Base-by-base conservation (phyloP, 2,113 vertebrate genomes). In the Alexandromys fortis region DNA sequence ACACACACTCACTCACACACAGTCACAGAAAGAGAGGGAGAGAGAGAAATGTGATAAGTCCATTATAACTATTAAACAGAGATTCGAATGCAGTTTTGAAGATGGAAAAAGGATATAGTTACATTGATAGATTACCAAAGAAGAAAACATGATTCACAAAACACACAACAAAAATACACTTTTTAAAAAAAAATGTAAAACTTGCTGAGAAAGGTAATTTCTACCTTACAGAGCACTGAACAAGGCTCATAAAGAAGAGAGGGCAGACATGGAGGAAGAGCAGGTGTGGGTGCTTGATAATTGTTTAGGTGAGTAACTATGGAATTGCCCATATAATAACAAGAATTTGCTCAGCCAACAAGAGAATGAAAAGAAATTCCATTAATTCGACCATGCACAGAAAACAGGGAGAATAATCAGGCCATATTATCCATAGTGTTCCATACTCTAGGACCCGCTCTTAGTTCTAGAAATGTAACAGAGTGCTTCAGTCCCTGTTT, bases 11-110 rank as follows among this genome's bases (percentile, higher is more conserved):
- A 42, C 42, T 42, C 52, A 82, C 5, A 38, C 52, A 81, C 33
- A 81, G 73, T 49, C 47, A 55, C 49, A 35, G 17, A 33, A 30
- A 35, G 28, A 83, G 21, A 63, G 55, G 63, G 24, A 63, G 0
- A 47, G 42, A 68, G 8, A 61, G 2, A 49, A n/a, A 73, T 45
- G 5, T 55, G 55, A 65, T 26, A 87, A 93, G 83, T 92, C 28
- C 26, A 73, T 77, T 89, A 45, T 2, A 91, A 83, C 1, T 58
- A 49, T 72, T 22, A 52, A 33, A 61, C 30, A 91, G 79, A 90
- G 28, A 55, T 90, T 89, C 79, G 65, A 38, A 94, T 24, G 87
- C 67, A 90, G 77, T 75, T 95, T 93, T 96, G 55, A 95, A 93
- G 33, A 68, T 8, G 1, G 63, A 89, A 89, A 30, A 52, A 55